These are phyloP conservation scores for Epinotia brunnichana DNA, from an alignment of 2,888 invertebrate species.

Conservation along the genomic window DNA sequence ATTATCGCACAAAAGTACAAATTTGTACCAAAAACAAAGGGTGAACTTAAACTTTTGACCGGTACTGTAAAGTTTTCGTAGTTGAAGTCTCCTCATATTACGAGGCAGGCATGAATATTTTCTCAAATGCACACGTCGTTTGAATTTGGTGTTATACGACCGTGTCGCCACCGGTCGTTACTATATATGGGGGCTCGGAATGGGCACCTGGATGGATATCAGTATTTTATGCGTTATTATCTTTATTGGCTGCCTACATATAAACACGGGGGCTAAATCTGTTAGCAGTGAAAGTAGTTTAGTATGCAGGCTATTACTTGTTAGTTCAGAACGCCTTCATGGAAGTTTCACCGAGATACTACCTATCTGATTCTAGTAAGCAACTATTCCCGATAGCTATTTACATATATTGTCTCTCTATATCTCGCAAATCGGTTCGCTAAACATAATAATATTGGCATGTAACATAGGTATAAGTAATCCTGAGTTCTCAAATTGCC, in stretches of 20 bases:
- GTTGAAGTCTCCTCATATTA: background rate
- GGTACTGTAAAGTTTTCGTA: too few relatives aligned
- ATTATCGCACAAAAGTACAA: too few relatives aligned
- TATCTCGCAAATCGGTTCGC: slow-evolving; percentile 44
- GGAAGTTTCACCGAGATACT: slow-evolving; percentile 71
- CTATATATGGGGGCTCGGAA: slow-evolving; percentile 40
- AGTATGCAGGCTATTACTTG: slow-evolving; percentile 54
- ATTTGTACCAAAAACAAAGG: too few relatives aligned
- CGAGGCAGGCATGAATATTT: slow-evolving; percentile 4
- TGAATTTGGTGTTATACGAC: slow-evolving; percentile 7
- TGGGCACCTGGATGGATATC: background rate
- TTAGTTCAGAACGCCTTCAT: slow-evolving; percentile 57
- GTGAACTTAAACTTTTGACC: too few relatives aligned
- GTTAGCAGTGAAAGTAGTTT: slow-evolving; percentile 69
- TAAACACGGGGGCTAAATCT: slow-evolving; percentile 55
- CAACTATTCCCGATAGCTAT: slow-evolving; percentile 65
- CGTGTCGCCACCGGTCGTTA: slow-evolving; percentile 25
- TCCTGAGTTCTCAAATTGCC: background rate
- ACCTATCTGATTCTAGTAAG: slow-evolving; percentile 68
- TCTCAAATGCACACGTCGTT: background rate
- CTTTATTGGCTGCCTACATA: slow-evolving; percentile 36
- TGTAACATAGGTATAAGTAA: too few relatives aligned
- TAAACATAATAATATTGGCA: background rate
- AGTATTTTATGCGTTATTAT: slow-evolving; percentile 24
- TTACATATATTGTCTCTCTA: slow-evolving; percentile 58